phyloP scores from a whole-genome alignment of 2,797 vertebrate species.

The Acrossocheilus fasciatus region DNA sequence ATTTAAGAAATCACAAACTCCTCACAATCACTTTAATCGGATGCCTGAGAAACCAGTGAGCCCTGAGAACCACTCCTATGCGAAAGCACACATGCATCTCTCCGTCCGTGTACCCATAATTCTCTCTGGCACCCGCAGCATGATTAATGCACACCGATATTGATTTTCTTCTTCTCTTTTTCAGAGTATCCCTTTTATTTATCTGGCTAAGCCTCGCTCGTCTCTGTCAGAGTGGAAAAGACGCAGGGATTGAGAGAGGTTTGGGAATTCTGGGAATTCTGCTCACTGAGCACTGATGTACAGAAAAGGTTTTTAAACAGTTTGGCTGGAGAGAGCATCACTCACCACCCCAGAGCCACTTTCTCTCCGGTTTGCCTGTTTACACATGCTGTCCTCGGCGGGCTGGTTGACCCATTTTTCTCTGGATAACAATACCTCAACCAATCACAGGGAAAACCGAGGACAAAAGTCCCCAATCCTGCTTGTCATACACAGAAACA shows the following conservation, averaged over 20 bases:
- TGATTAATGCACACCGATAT: conserved; percentile 94
- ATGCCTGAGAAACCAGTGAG: conserved; percentile 15
- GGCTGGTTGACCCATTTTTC: conserved; percentile 80
- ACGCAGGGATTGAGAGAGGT: conserved; percentile 35
- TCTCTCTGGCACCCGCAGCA: conserved; percentile 85
- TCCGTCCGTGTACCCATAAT: conserved; percentile 86
- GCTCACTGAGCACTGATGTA: conserved; percentile 25
- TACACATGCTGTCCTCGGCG: conserved; percentile 73
- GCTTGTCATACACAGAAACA: conserved; percentile 68
- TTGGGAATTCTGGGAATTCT: conserved; percentile 46
- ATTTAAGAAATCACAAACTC: conserved; percentile 25
- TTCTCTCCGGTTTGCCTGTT: conserved; percentile 59
- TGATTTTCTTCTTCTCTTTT: conserved; percentile 80
- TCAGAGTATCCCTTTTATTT: conserved; percentile 73
- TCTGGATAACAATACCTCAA: conserved; percentile 74
- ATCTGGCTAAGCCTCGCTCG: conserved; percentile 77
- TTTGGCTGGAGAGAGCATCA: conserved; percentile 33
- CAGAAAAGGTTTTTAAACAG: conserved; percentile 44
- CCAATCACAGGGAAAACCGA: conserved; percentile 72
- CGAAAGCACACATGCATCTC: conserved; percentile 70
- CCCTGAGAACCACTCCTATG: conserved; percentile 13
- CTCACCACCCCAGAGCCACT: background rate
- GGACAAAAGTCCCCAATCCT: conserved; percentile 69
- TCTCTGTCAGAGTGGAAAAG: conserved; percentile 71
- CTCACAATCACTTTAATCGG: background rate